Percentiles rank a stretch among this genome's conserved stretches.
These are phyloP conservation scores for Spheniscus mendiculus DNA, from an alignment of 2,113 vertebrate species.

Conservation along the genomic window DNA sequence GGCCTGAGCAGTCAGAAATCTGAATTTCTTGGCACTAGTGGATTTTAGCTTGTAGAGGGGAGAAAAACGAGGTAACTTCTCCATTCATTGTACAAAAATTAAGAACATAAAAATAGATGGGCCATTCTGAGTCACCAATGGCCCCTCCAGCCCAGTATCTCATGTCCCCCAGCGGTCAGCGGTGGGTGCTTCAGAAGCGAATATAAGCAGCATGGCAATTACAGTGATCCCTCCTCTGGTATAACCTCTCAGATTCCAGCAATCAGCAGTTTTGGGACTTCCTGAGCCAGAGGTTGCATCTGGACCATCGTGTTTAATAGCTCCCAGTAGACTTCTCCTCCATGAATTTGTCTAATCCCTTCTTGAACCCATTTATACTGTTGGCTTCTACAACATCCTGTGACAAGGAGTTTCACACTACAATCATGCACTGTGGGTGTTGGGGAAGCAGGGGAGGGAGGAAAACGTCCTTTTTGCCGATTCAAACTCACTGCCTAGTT, in stretches of 20 bases:
- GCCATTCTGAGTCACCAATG: background rate
- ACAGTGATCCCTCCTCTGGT: conserved; percentile 11
- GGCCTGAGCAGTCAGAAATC: background rate
- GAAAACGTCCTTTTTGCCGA: background rate
- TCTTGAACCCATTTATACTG: conserved; percentile 39
- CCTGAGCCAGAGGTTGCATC: conserved; percentile 65
- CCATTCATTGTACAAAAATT: background rate
- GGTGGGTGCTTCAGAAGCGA: background rate
- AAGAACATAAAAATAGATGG: background rate
- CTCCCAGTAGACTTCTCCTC: conserved; percentile 16
- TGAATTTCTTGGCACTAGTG: background rate
- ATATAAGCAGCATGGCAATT: conserved; percentile 40
- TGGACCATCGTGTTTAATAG: conserved; percentile 40
- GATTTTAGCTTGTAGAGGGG: background rate
- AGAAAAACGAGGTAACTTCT: background rate
- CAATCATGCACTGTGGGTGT: background rate
- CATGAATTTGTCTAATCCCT: conserved; percentile 51
- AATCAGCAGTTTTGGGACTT: conserved; percentile 40
- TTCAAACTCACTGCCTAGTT: background rate
- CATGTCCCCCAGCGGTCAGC: background rate
- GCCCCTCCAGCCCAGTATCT: background rate
- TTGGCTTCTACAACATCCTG: conserved; percentile 47
- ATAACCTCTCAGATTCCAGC: conserved; percentile 46
- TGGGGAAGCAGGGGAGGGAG: background rate
- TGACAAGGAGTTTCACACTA: conserved; percentile 34